Conservation (phyloP, 2,113 vertebrate genomes). For the Esox niger region DNA sequence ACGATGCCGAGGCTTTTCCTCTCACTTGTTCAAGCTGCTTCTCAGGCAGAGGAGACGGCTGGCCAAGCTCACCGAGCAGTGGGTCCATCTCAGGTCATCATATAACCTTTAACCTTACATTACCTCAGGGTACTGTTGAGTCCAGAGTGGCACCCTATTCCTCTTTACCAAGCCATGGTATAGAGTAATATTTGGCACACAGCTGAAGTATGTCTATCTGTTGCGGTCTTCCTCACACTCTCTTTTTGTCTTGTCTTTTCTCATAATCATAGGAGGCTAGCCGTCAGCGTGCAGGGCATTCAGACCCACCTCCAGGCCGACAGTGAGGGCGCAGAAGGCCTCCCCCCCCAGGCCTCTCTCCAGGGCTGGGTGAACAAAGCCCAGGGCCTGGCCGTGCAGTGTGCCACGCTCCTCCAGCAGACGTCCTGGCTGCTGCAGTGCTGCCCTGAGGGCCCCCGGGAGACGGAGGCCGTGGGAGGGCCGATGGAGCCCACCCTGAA, state of each 20-base stretch:
- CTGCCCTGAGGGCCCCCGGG: slow-evolving; percentile 76
- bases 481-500: slow-evolving; percentile 61
- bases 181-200: background rate
- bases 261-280: slow-evolving; percentile 75
- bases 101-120: background rate
- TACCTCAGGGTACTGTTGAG: background rate
- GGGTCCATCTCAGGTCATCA: slow-evolving; percentile 83
- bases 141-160: too few relatives aligned
- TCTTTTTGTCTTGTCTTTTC: background rate
- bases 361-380: slow-evolving; percentile 76
- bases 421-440: slow-evolving; percentile 84
- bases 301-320: slow-evolving; percentile 51
- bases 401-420: slow-evolving; percentile 79
- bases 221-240: background rate
- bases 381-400: slow-evolving; percentile 78
- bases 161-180: background rate
- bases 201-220: background rate
- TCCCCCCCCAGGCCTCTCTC: slow-evolving; percentile 84
- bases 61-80: slow-evolving; percentile 80
- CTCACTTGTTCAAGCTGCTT: slow-evolving; percentile 88
- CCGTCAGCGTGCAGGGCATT: slow-evolving; percentile 75
- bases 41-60: slow-evolving; percentile 82
- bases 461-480: slow-evolving; percentile 41
- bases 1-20: slow-evolving; percentile 88
- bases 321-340: slow-evolving; percentile 59